These are phyloP conservation scores for Acanthosoma haemorrhoidale DNA, from an alignment of 2,888 invertebrate genomes.

Conservation along the genomic window DNA sequence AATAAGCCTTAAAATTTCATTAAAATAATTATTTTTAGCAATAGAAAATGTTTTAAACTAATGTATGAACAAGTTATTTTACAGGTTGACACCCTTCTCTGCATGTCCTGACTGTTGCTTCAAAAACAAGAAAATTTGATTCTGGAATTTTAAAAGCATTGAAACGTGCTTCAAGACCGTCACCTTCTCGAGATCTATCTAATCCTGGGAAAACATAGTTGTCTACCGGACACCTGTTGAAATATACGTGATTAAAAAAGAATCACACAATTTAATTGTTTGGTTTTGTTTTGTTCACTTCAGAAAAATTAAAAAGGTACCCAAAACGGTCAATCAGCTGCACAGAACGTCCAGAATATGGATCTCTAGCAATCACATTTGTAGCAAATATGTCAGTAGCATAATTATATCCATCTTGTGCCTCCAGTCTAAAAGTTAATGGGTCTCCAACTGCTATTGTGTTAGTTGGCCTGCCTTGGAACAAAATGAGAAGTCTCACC, in stretches of 20 bases:
- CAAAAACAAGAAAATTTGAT: slow-evolving; percentile 87
- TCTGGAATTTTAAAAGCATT: slow-evolving; percentile 93
- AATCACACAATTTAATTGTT: neutral
- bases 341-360: slow-evolving; percentile 83
- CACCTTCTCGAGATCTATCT: slow-evolving; percentile 77
- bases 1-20: slow-evolving; percentile 59
- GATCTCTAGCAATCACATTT: slow-evolving; percentile 86
- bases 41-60: neutral
- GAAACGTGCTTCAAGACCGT: slow-evolving; percentile 83
- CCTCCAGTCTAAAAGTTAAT: slow-evolving; percentile 79
- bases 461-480: slow-evolving; percentile 85
- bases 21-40: neutral
- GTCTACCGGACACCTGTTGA: slow-evolving; percentile 76
- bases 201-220: slow-evolving; percentile 87
- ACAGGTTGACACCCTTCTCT: slow-evolving; percentile 83
- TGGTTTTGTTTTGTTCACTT: neutral
- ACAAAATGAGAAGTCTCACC: slow-evolving; percentile 76
- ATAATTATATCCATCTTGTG: slow-evolving; percentile 83
- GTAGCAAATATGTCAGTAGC: slow-evolving; percentile 87
- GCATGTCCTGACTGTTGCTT: slow-evolving; percentile 84
- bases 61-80: slow-evolving; percentile 41
- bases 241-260: neutral
- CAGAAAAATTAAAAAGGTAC: slow-evolving; percentile 50
- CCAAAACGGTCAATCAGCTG: slow-evolving; percentile 84
- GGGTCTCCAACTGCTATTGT: slow-evolving; percentile 92